Percentiles rank a stretch among this genome's conserved stretches.
Conservation (phyloP, 2,888 invertebrate genomes). For the Pseudococcus jackbeardsleyi region DNA sequence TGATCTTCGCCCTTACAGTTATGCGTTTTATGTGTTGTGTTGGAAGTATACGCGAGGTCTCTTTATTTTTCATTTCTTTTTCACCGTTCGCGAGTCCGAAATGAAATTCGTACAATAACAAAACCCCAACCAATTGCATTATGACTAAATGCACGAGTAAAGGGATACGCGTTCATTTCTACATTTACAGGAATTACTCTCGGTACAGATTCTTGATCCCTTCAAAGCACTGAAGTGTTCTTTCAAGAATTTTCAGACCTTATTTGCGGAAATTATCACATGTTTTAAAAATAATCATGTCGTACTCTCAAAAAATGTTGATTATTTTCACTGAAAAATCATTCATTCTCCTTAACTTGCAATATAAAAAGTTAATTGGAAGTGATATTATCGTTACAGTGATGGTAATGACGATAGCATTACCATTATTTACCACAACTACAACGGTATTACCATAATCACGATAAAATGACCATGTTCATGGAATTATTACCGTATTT, state of each 20-base stretch:
- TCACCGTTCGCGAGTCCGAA: background rate
- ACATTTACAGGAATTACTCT: background rate
- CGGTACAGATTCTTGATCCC: background rate
- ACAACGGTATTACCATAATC: background rate
- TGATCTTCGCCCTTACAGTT: background rate
- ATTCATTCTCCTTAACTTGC: no score
- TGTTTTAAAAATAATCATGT: no score
- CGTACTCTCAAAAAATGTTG: no score
- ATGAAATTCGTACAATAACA: background rate
- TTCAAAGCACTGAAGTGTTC: no score
- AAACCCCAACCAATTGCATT: background rate
- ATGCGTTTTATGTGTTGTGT: background rate
- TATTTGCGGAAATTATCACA: no score
- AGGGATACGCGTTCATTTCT: background rate
- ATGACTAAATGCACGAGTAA: background rate
- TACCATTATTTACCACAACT: background rate
- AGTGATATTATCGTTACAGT: no score
- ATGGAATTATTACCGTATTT: no score
- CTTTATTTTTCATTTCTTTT: background rate
- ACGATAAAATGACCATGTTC: no score
- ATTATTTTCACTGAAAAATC: no score
- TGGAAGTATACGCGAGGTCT: background rate
- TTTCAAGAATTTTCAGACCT: no score
- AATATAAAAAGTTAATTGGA: no score
- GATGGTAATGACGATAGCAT: no score